These are phyloP conservation scores for Pachyuromys duprasi DNA, from an alignment of 2,797 vertebrate species.

Conservation along the genomic window DNA sequence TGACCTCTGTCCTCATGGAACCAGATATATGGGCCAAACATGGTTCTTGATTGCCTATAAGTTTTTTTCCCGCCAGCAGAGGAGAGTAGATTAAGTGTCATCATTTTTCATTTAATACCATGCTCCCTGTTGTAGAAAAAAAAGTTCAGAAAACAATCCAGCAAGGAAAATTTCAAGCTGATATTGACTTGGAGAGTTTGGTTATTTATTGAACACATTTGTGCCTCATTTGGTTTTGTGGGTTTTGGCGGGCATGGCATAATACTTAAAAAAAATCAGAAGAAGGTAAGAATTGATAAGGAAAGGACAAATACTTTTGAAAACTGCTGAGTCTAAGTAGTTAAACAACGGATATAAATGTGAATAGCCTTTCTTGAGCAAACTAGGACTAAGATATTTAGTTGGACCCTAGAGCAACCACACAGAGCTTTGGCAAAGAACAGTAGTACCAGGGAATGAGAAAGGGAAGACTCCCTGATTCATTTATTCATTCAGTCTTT, in stretches of 20 bases:
- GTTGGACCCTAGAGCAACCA: neutral
- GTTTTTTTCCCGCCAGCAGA: conserved; percentile 24
- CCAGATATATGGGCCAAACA: neutral
- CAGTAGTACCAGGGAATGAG: neutral
- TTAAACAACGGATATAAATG: neutral
- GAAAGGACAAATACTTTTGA: conserved; percentile 26
- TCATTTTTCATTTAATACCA: conserved; percentile 6
- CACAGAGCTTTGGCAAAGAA: neutral
- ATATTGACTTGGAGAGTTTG: neutral
- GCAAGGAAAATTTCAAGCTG: neutral
- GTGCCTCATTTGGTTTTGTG: neutral
- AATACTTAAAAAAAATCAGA: conserved; percentile 22
- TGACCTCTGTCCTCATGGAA: neutral
- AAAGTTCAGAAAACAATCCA: neutral
- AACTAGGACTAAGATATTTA: neutral
- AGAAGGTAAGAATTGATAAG: conserved; percentile 36
- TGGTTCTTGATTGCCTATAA: neutral
- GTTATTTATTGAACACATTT: neutral
- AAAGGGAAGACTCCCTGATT: neutral
- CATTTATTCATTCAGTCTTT: neutral
- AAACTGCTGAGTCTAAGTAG: neutral
- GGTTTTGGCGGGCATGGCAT: neutral
- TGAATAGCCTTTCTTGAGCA: neutral
- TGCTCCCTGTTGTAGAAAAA: neutral
- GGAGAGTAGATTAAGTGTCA: neutral